phyloP scores from a whole-genome alignment of 2,113 vertebrate genomes.

The Todiramphus chloris region DNA sequence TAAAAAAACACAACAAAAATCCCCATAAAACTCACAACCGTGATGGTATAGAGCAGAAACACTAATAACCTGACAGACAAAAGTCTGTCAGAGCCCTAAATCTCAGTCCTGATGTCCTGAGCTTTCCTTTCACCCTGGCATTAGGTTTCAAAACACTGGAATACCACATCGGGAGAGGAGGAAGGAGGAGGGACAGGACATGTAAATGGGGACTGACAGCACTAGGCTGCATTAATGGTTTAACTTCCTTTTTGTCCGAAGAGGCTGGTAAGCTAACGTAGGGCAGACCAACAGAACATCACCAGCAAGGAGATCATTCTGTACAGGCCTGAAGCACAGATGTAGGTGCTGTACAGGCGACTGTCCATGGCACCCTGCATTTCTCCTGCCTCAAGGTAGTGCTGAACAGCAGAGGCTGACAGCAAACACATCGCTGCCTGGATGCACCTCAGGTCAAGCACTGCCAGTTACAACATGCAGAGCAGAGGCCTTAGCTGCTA shows the following conservation, averaged over 20 bases:
- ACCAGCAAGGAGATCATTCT: background rate
- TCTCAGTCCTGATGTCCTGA: background rate
- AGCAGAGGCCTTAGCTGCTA: background rate
- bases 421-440: background rate
- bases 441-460: accelerated
- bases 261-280: accelerated
- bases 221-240: background rate
- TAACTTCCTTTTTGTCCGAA: background rate
- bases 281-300: background rate
- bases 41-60: background rate
- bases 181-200: background rate
- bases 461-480: accelerated
- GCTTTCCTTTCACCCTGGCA: background rate
- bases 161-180: accelerated
- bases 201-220: background rate
- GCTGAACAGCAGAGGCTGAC: background rate
- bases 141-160: background rate
- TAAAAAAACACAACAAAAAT: background rate
- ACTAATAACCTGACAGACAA: background rate
- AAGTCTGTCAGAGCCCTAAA: background rate
- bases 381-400: background rate
- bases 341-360: background rate
- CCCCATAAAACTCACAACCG: background rate
- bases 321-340: background rate
- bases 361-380: background rate